phyloP scores from a whole-genome alignment of 2,888 invertebrate genomes.

The Salticus scenicus region DNA sequence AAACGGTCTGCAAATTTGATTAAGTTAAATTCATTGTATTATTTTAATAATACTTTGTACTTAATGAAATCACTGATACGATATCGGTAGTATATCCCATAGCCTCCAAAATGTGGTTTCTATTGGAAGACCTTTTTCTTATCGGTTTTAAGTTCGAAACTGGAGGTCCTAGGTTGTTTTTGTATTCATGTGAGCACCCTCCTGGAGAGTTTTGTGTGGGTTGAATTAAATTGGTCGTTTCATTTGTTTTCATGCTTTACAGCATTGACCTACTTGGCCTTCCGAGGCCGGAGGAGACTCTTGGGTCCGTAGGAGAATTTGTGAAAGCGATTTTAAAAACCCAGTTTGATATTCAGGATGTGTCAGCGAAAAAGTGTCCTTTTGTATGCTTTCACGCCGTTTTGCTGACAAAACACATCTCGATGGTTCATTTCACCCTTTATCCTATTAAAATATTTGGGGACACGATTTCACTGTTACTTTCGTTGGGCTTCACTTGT shows the following conservation, averaged over 20 bases:
- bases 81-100: no score
- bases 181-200: conserved; percentile 24
- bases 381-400: not conserved
- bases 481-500: no score
- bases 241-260: conserved; percentile 24
- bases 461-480: not conserved
- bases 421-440: not conserved
- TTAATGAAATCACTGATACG: no score
- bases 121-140: conserved; percentile 1
- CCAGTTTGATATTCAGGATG: conserved; percentile 3
- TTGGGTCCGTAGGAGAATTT: not conserved
- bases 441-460: not conserved
- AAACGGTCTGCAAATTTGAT: no score
- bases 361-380: conserved; percentile 4
- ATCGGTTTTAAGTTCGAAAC: not conserved
- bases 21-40: no score
- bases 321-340: not conserved
- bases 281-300: not conserved
- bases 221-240: conserved; percentile 23
- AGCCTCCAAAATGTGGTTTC: no score
- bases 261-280: conserved; percentile 37
- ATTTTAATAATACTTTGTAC: no score
- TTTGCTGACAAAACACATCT: not conserved
- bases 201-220: conserved; percentile 20
- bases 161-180: conserved; percentile 19